A percentile compares a stretch with the other conserved stretches of the same genome.
Conservation (phyloP, 2,113 vertebrate species). For the Leucopternis melanops region DNA sequence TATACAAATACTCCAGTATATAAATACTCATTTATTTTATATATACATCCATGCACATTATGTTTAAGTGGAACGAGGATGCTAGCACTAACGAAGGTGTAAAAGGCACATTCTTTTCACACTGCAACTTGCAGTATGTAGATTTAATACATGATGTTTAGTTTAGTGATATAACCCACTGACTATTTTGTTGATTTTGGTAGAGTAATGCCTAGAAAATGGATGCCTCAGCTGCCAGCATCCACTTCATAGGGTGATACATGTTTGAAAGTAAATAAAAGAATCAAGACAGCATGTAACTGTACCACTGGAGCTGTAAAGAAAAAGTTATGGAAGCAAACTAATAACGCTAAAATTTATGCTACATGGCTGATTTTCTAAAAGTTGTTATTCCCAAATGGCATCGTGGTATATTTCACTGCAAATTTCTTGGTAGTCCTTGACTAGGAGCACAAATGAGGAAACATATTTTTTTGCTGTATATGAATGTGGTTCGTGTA, state of each 20-base stretch:
- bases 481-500: not conserved
- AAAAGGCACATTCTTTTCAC: slow-evolving; percentile 43
- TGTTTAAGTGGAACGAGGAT: slow-evolving; percentile 39
- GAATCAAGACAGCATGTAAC: not conserved
- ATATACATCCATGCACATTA: not conserved
- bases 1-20: slow-evolving; percentile 42
- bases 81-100: slow-evolving; percentile 13
- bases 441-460: not conserved
- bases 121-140: not conserved
- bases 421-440: not conserved
- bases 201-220: slow-evolving; percentile 50
- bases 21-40: slow-evolving; percentile 63
- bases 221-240: slow-evolving; percentile 34
- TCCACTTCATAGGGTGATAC: slow-evolving; percentile 44
- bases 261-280: slow-evolving; percentile 52
- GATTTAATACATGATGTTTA: slow-evolving; percentile 48
- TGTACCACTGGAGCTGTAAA: not conserved
- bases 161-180: slow-evolving; percentile 46
- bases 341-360: not conserved
- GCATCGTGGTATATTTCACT: not conserved
- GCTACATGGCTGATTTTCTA: not conserved
- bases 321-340: not conserved
- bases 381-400: not conserved
- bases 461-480: not conserved
- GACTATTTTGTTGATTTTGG: slow-evolving; percentile 60